Evolutionary conservation across 2,888 invertebrate genomes (phyloP).

Genomic region (Philereme vetulata): DNA sequence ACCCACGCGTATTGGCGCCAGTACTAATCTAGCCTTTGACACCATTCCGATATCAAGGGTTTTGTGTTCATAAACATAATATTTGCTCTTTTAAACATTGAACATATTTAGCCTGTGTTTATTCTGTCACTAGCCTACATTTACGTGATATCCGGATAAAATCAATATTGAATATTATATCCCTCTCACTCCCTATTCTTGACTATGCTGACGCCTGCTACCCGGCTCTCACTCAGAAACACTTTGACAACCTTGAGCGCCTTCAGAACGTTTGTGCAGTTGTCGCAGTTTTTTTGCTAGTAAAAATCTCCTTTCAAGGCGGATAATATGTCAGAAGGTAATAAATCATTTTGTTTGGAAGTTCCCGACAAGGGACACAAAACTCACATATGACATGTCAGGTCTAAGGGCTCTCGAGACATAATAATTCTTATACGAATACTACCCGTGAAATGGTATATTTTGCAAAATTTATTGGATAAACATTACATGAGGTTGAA

Average conservation of each 20-base stretch:
- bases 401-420: neutral
- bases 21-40: slow-evolving; percentile 22
- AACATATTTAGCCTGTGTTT: neutral
- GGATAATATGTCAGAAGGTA: slow-evolving; percentile 15
- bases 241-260: no score
- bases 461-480: no score
- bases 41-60: slow-evolving; percentile 21
- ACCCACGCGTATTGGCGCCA: slow-evolving; percentile 23
- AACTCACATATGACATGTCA: neutral
- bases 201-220: no score
- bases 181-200: no score
- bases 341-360: slow-evolving; percentile 27
- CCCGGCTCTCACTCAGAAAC: no score
- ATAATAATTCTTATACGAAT: no score
- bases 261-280: no score
- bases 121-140: no score
- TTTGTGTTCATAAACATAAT: slow-evolving; percentile 3
- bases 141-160: no score
- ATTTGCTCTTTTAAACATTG: slow-evolving; percentile 1
- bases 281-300: neutral
- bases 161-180: no score
- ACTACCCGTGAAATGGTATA: no score
- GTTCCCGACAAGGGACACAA: slow-evolving; percentile 7
- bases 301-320: slow-evolving; percentile 1
- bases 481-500: no score